Evolutionary conservation across 2,113 vertebrate species (phyloP), one percentile per base, ranked within the genome.

Genomic region (Oryzias melastigma): DNA sequence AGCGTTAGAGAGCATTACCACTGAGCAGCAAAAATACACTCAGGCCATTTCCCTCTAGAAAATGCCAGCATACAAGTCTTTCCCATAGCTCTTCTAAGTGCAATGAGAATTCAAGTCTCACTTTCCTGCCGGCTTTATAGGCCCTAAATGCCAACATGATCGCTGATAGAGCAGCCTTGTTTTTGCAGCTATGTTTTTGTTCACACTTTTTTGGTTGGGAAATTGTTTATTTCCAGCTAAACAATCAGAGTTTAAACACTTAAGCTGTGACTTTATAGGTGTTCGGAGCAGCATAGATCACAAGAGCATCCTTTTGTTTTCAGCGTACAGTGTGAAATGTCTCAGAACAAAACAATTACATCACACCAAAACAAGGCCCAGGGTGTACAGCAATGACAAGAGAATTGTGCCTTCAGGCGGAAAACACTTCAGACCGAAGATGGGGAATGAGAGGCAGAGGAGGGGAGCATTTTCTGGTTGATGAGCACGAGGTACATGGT

Each of bases 1-100:
- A 90, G 88, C 88, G 89, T 89, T 91, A 89, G 71, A 85, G 86
- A 85, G 83, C 82, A 88, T 91, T 88, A 88, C 81, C 60, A 63
- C 64, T 47, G 27, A 65, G 76, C 79, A 85, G 77, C 52, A 65
- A 73, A 65, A 77, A 70, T 82, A 79, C 83, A 85, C 80, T 83
- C 67, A 78, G 62, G 62, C 82, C 66, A 74, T 84, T 83, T 87
- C 83, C 86, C 84, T 52, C 57, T 76, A 75, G 75, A 73, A 88
- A 81, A 85, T 51, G 51, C 71, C 24, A 25, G 56, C 14, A 46
- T 48, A 67, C 60, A 55, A 79, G 73, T 62, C 61, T 73, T 75
- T 87, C 84, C 75, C 75, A 53, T 53, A 72, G 77, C 75, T 81
- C 76, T 65, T 61, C 65, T 83, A 80, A 82, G 79, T 85, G 83